A percentile compares a stretch with the other conserved stretches of the same genome.
These are phyloP conservation scores for Thera britannica DNA, from an alignment of 2,888 invertebrate species.

Conservation along the genomic window DNA sequence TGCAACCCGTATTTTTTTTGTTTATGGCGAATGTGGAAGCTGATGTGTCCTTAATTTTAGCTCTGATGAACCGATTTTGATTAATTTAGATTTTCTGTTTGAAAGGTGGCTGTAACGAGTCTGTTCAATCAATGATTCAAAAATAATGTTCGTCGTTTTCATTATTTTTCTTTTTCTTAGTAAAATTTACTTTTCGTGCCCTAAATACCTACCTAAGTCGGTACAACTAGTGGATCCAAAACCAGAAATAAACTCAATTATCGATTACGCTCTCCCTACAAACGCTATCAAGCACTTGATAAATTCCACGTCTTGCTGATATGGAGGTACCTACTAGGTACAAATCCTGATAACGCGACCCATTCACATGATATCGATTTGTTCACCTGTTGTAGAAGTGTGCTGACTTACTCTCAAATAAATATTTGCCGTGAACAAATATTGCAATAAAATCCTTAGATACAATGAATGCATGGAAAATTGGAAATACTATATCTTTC, in stretches of 20 bases:
- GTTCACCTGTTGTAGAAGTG: constrained; percentile 62
- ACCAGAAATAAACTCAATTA: constrained; percentile 41
- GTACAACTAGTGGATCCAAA: constrained; percentile 12
- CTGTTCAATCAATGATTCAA: too few species aligned
- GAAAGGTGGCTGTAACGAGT: too few species aligned
- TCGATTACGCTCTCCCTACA: constrained; percentile 55
- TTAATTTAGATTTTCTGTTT: too few species aligned
- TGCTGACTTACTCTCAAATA: constrained; percentile 37
- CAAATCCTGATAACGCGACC: constrained; percentile 62
- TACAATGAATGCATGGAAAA: too few species aligned
- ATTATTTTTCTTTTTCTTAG: too few species aligned
- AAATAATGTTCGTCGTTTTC: too few species aligned
- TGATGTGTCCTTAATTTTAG: too few species aligned
- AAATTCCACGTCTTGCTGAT: constrained; percentile 67
- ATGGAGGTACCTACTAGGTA: constrained; percentile 45
- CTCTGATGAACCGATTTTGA: too few species aligned
- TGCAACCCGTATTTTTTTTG: too few species aligned
- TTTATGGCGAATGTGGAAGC: too few species aligned
- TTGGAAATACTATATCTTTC: too few species aligned
- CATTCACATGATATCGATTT: constrained; percentile 74
- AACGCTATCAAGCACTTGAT: constrained; percentile 65
- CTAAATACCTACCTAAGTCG: constrained; percentile 3
- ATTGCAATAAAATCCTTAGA: constrained; percentile 40
- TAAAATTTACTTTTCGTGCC: constrained; percentile 1
- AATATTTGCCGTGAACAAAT: constrained; percentile 41